phyloP scores from a whole-genome alignment of 2,113 vertebrate genomes.

The Colinus virginianus region DNA sequence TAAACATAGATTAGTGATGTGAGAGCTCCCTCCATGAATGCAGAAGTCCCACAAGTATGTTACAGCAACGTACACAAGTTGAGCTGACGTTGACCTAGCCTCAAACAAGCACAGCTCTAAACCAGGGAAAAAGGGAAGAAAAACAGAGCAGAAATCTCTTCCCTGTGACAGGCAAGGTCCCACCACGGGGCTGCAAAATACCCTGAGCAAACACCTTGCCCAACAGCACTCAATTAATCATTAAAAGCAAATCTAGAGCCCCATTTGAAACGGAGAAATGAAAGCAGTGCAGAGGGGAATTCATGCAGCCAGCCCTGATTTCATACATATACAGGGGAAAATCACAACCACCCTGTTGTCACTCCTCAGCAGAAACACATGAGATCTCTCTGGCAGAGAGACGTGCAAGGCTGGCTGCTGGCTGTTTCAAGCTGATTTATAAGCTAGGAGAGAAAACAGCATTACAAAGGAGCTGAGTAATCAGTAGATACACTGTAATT shows the following conservation, averaged over 20 bases:
- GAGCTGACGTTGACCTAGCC: neutral
- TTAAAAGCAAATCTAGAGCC: neutral
- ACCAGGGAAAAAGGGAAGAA: neutral
- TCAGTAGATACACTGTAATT: neutral
- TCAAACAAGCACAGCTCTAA: neutral
- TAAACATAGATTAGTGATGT: neutral
- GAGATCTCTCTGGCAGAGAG: neutral
- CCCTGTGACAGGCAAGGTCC: neutral
- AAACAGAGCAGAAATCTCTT: neutral
- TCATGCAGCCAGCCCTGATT: neutral
- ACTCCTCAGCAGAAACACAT: neutral
- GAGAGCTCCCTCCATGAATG: rapidly evolving
- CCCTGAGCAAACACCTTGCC: constrained; percentile 37
- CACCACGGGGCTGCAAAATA: neutral
- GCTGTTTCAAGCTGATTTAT: neutral
- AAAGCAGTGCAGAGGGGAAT: neutral
- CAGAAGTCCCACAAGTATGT: neutral
- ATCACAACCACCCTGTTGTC: neutral
- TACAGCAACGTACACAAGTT: rapidly evolving
- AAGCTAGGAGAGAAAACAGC: neutral
- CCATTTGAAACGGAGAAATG: neutral
- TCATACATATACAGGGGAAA: neutral
- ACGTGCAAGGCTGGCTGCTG: neutral
- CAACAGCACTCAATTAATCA: constrained; percentile 3
- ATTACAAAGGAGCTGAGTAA: neutral